Conservation (phyloP, 2,113 vertebrate species). For the Galemys pyrenaicus region DNA sequence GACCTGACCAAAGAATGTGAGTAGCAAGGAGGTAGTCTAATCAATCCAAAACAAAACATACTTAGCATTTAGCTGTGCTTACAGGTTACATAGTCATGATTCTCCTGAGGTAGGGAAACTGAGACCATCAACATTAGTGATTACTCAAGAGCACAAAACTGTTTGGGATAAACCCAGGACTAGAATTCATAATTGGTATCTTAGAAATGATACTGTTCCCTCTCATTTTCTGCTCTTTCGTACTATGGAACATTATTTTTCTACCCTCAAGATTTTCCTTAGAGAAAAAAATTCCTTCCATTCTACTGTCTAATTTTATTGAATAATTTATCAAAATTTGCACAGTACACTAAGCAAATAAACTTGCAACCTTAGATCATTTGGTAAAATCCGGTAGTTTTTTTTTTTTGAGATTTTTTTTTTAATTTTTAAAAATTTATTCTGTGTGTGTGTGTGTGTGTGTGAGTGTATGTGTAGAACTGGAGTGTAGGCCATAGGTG, state of each 20-base stretch:
- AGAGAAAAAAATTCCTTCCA: not conserved
- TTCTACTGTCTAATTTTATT: not conserved
- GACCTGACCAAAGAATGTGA: not conserved
- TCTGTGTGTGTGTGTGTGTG: no score
- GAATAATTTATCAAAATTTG: not conserved
- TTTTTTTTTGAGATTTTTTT: no score
- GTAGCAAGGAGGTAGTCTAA: not conserved
- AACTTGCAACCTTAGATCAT: not conserved
- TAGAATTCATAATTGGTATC: not conserved
- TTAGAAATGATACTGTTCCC: not conserved
- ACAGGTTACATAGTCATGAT: not conserved
- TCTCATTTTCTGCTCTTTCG: not conserved
- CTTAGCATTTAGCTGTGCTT: not conserved
- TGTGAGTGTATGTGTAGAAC: no score
- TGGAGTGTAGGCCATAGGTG: no score
- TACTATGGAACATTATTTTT: not conserved
- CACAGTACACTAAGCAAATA: conserved; percentile 16
- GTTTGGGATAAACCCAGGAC: not conserved
- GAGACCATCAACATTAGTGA: not conserved
- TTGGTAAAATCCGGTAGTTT: not conserved
- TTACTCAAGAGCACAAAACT: not conserved
- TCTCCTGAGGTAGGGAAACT: not conserved
- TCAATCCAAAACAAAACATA: not conserved
- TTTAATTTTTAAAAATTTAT: no score
- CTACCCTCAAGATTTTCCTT: not conserved